Conservation (phyloP, 2,888 invertebrate genomes). For the Conchocele bisecta region DNA sequence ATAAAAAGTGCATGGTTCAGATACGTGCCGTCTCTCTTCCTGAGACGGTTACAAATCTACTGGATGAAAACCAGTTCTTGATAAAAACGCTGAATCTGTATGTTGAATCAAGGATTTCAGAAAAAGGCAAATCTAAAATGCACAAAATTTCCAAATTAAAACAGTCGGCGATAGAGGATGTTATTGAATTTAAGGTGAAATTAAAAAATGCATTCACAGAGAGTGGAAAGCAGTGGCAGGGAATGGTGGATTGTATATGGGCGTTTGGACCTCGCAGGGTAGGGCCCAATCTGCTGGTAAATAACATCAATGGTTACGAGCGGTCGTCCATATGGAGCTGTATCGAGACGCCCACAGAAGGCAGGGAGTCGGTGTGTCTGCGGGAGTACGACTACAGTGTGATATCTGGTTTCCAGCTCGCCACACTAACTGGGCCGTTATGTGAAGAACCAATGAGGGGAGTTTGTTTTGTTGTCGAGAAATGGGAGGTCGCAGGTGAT, state of each 20-base stretch:
- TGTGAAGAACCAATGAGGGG: conserved; percentile 99
- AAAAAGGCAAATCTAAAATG: conserved; percentile 38
- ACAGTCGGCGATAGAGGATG: conserved; percentile 63
- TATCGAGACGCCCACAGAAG: conserved; percentile 45
- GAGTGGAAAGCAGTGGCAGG: conserved; percentile 85
- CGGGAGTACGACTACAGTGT: conserved; percentile 85
- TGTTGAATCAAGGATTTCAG: conserved; percentile 37
- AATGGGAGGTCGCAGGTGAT: conserved; percentile 86
- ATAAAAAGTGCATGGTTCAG: conserved; percentile 88
- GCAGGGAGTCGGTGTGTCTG: conserved; percentile 22
- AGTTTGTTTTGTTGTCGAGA: conserved; percentile 92
- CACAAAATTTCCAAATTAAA: conserved; percentile 49
- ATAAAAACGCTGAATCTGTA: conserved; percentile 87
- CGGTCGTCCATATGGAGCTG: conserved; percentile 84
- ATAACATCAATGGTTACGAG: conserved; percentile 88
- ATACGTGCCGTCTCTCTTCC: conserved; percentile 92
- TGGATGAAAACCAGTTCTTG: conserved; percentile 89
- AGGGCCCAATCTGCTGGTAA: conserved; percentile 94
- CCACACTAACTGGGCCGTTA: conserved; percentile 94
- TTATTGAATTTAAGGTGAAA: conserved; percentile 84
- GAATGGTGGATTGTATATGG: conserved; percentile 87
- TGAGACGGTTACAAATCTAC: conserved; percentile 86
- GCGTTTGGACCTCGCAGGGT: conserved; percentile 94
- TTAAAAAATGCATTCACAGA: conserved; percentile 86
- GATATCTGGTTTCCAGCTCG: conserved; percentile 85